A percentile compares a stretch with the other conserved stretches of the same genome.
phyloP scores from a whole-genome alignment of 2,113 vertebrate species.

The Aptenodytes forsteri region DNA sequence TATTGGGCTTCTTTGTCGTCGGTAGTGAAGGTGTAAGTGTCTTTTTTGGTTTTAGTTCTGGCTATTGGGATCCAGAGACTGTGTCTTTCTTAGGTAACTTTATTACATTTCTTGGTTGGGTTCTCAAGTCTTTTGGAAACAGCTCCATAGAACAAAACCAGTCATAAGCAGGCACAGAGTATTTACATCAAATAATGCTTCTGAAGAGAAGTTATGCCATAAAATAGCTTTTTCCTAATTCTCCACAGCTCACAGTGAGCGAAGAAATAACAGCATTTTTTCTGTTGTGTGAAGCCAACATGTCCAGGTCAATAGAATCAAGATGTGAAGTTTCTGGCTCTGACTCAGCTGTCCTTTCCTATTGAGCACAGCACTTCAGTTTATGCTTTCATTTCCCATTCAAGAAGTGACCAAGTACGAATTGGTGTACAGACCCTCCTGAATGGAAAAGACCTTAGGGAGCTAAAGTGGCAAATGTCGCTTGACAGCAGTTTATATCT shows the following conservation, averaged over 20 bases:
- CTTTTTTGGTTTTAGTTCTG: neutral
- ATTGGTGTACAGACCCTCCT: neutral
- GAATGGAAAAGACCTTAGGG: neutral
- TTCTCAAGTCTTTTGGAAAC: neutral
- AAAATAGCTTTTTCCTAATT: neutral
- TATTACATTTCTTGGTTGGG: neutral
- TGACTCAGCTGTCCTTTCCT: neutral
- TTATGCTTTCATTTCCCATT: neutral
- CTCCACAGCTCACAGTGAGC: neutral
- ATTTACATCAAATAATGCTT: neutral
- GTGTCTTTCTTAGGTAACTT: neutral
- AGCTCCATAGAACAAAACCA: neutral
- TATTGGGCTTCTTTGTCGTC: neutral
- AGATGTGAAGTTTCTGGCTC: neutral
- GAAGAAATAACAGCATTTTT: neutral
- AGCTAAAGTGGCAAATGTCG: neutral
- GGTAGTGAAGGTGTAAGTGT: neutral
- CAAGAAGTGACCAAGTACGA: neutral
- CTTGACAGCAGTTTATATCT: neutral
- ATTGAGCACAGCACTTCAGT: neutral
- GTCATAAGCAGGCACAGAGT: neutral
- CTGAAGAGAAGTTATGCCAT: neutral
- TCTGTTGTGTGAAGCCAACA: neutral
- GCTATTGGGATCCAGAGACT: neutral
- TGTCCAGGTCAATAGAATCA: neutral